A percentile compares a stretch with the other conserved stretches of the same genome.
Evolutionary conservation across 1,140 invertebrate species (phyloP).

Genomic region (Neodiprion fabricii): DNA sequence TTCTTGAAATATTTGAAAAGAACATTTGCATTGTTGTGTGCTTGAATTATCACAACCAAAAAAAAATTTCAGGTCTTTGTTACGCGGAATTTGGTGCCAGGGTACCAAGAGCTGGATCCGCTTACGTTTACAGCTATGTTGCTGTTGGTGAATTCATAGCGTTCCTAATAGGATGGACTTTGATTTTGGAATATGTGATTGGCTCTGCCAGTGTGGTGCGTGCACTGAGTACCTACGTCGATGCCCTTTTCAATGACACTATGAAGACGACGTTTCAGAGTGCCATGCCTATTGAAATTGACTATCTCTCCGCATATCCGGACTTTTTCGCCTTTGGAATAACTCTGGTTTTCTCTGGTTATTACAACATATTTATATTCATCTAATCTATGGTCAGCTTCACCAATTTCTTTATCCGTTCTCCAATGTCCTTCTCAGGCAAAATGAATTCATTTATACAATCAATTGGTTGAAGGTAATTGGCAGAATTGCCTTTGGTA

Average conservation of each 20-base stretch:
- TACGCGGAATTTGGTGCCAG: slow-evolving; percentile 90
- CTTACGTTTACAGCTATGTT: slow-evolving; percentile 90
- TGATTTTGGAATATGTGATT: slow-evolving; percentile 90
- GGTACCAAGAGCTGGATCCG: slow-evolving; percentile 86
- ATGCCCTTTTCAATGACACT: slow-evolving; percentile 68
- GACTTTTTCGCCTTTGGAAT: slow-evolving; percentile 72
- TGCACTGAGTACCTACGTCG: slow-evolving; percentile 77
- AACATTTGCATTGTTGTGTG: no score
- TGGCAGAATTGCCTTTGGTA: background rate
- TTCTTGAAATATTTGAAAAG: no score
- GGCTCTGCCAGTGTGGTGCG: slow-evolving; percentile 80
- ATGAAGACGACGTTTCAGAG: slow-evolving; percentile 69
- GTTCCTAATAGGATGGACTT: slow-evolving; percentile 87
- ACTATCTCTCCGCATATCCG: slow-evolving; percentile 69
- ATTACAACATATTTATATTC: slow-evolving; percentile 30
- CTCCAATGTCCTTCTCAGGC: no score
- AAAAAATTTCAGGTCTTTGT: slow-evolving; percentile 68
- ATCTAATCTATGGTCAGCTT: no score
- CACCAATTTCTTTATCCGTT: no score
- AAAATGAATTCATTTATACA: no score
- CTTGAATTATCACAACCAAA: no score
- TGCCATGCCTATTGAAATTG: slow-evolving; percentile 65
- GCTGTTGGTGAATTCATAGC: slow-evolving; percentile 84
- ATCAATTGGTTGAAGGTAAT: no score
- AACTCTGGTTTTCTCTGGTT: slow-evolving; percentile 66